Base-by-base conservation (phyloP, 2,113 vertebrate species). In the Egretta garzetta region DNA sequence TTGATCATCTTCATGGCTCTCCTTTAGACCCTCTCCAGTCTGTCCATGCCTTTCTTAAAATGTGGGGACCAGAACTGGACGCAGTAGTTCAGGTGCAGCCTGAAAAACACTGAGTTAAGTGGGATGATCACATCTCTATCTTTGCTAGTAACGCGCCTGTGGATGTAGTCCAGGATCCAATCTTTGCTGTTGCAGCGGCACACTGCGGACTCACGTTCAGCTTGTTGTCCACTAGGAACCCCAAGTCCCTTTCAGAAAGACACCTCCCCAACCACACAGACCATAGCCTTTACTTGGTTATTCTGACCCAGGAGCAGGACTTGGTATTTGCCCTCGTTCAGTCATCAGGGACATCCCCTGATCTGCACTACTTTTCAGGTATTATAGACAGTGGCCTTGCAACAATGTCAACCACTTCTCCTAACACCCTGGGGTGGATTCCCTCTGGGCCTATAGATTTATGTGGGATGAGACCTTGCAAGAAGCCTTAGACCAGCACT, bases 191-290 rank as follows among this genome's bases (percentile, higher is more conserved):
- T 67, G 30, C n/a, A 60, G 39, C 13, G 37, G 52, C 58, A 49
- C 15, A 21, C 5, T 41, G 10, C 14, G 30, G 35, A 28, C 0
- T 30, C 9, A 3, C 5, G 10, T 49, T 59, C 18, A 33, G 3
- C 30, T 30, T 32, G 32, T n/a, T 82, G 45, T 70, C 24, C 32
- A 33, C 21, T 37, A 49, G 52, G 14, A 15, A 12, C 22, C 7
- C 6, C 15, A 13, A 6, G 15, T 22, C 6, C 15, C 15, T 59
- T 43, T 49, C n/a, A 80, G 37, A 11, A 37, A 41, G 7, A 30
- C 43, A 63, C 41, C 43, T 53, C 21, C 27, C 9, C 30, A 37
- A 30, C 4, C 30, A 43, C 22, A 26, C 15, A 53, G 18, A 30
- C 22, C 7, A 20, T 19, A 26, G 18, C 33, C 62, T n/a, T 30